Base-by-base conservation (phyloP, 1,140 invertebrate genomes). In the Tetragonula clypearis region DNA sequence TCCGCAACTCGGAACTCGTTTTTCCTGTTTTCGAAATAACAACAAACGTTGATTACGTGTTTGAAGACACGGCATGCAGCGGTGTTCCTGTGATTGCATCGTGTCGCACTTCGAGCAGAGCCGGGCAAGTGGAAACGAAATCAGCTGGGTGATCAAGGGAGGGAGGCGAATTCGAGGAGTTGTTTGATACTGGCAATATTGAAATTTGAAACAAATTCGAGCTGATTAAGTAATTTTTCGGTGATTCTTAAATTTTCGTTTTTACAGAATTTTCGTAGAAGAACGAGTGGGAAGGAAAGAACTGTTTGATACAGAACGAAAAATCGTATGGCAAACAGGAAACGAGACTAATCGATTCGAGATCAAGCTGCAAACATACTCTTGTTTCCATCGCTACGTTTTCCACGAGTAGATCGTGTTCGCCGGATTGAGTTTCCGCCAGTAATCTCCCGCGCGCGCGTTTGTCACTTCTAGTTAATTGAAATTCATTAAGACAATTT, bases 1-100 rank as follows among this genome's bases (percentile, higher is more conserved):
- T 68, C 69, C 66, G 26, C 82, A 88, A 74, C 41, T 49, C 15
- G 74, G 69, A 87, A 90, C 26, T 90, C 73, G 82, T 88, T 75
- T 55, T 78, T 60, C 66, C 83, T 87, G 55, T 60, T 89, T 81
- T 68, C 41, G 66, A 49, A 60, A 75, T 78, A 71, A 85, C 83
- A 83, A 89, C 72, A 79, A 60, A 79, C 75, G 82, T 85, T 81
- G 79, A 81, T 80, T 85, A 85, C 79, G 21, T 74, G 79, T 74
- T 85, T 66, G 83, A 55, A 81, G 78, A 81, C 56, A 55, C 1
- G 55, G n/a, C n/a, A 23, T 41, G 26, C 56, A 66, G 19, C 15
- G 41, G 26, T n/a, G 58, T 66, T 76, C 26, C 53, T 56, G 8
- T 68, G 62, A 76, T 75, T 66, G 71, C 55, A 65, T n/a, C 21